Conservation (phyloP, 2,888 invertebrate genomes). For the Asteroscopus sphinx region DNA sequence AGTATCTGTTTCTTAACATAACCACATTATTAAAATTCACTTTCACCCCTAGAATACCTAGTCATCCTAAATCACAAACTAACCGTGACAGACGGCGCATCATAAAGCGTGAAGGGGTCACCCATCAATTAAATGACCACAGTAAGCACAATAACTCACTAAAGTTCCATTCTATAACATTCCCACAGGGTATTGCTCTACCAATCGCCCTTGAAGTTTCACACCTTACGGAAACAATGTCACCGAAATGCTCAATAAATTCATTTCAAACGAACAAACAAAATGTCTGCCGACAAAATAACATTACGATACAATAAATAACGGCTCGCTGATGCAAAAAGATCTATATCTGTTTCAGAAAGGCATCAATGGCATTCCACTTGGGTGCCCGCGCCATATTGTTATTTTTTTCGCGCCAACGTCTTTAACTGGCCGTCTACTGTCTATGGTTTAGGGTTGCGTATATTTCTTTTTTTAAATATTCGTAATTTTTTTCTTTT, state of each 20-base stretch:
- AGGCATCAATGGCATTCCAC: constrained; percentile 81
- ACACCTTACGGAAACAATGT: constrained; percentile 13
- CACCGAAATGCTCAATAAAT: constrained; percentile 22
- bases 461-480: background rate
- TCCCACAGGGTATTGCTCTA: no score
- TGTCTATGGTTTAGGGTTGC: constrained; percentile 56
- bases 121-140: no score
- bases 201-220: background rate
- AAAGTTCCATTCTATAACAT: no score
- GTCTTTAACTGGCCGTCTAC: constrained; percentile 67
- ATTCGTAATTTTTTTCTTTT: background rate
- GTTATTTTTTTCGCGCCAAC: constrained; percentile 71
- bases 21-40: no score
- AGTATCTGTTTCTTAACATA: no score
- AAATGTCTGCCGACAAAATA: constrained; percentile 49
- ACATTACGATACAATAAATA: constrained; percentile 59
- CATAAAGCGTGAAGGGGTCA: no score
- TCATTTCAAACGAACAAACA: constrained; percentile 29
- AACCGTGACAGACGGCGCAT: no score
- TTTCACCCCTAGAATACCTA: no score
- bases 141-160: no score
- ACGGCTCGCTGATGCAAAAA: constrained; percentile 68
- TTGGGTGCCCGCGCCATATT: constrained; percentile 77
- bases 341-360: constrained; percentile 69
- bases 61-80: no score